phyloP scores from a whole-genome alignment of 92 coral and sea anemone genomes.

The Phenganax marumi region DNA sequence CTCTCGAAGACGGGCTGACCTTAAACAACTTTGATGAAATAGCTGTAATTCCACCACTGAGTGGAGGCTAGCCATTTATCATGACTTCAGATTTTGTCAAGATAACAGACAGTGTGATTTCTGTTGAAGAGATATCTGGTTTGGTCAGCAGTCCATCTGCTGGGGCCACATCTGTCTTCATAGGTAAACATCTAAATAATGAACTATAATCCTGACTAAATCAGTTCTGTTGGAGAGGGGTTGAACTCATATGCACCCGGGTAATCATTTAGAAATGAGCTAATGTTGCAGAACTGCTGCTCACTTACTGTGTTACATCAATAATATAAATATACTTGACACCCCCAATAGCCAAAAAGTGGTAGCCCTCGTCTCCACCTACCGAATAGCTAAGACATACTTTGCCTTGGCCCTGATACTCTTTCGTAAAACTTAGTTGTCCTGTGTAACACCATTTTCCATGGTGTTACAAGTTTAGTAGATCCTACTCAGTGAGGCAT shows the following conservation, averaged over 20 bases:
- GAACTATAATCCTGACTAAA: too few species aligned
- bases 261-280: too few species aligned
- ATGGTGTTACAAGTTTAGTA: too few species aligned
- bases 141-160: constrained; percentile 76
- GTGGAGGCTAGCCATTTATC: constrained; percentile 74
- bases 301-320: too few species aligned
- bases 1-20: constrained; percentile 54
- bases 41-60: constrained; percentile 93
- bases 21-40: constrained; percentile 75
- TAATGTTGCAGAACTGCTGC: too few species aligned
- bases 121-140: constrained; percentile 70
- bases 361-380: not conserved
- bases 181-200: constrained; percentile 60
- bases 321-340: too few species aligned
- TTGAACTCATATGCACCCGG: too few species aligned
- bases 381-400: not conserved
- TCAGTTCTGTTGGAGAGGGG: too few species aligned
- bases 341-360: not conserved
- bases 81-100: constrained; percentile 90
- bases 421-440: too few species aligned
- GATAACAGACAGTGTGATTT: constrained; percentile 81
- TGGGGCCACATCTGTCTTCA: constrained; percentile 89
- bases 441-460: too few species aligned
- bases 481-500: too few species aligned
- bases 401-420: too few species aligned